Base-by-base conservation (phyloP, 2,113 vertebrate species). In the Chaetodon trifascialis region DNA sequence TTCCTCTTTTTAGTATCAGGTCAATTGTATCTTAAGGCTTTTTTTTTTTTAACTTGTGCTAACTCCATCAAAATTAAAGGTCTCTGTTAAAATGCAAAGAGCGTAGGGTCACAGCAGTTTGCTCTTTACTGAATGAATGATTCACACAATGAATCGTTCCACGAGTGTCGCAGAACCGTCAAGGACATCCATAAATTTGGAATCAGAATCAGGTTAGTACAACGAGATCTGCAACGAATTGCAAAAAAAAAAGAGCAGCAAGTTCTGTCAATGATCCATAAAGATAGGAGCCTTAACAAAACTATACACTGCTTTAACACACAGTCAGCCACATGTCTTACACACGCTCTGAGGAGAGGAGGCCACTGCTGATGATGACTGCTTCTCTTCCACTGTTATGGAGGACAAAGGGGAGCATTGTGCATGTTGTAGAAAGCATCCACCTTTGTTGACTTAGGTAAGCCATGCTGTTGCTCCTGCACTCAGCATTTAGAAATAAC, bases 391-490 rank as follows among this genome's bases (percentile, higher is more conserved):
- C 40, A 58, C 85, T 58, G 64, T 58, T 34, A 6, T 2, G 12
- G 46, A 92, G 86, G 83, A 96, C 95, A 96, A 93, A 79, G 73
- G 79, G 25, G 42, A 78, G 67, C 78, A 90, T 93, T 95, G 94
- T 95, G 92, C 75, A 40, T 52, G 49, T 69, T 68, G 56, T 59
- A 59, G 73, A 89, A 89, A 84, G 85, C 84, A 91, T 93, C 90
- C 78, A 10, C 89, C 89, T 89, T 78, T 94, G 83, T 92, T 92
- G 91, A 93, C 90, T 82, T 76, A 70, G 34, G 34, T 87, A 88
- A 89, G 85, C 79, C 76, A 70, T 56, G 77, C 71, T 91, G 89
- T 78, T 89, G 79, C 81, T 90, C 75, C 73, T 83, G 72, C 80
- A 84, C 78, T 91, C 86, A 90, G 86, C 84, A 55, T 94, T 91